Evolutionary conservation across 2,113 vertebrate species (phyloP).

Genomic region (Callopanchax toddi): DNA sequence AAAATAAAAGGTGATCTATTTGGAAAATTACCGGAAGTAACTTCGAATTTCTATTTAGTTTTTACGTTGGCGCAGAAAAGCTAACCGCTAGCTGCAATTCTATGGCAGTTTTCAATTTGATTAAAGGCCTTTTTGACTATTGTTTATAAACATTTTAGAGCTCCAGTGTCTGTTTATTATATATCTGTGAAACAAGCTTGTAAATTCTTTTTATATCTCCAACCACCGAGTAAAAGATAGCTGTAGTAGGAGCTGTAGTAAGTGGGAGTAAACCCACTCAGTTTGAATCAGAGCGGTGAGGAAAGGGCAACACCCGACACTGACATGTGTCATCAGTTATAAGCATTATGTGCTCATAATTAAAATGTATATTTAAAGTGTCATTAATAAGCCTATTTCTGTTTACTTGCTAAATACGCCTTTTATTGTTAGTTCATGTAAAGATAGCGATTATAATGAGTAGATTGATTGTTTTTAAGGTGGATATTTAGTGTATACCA

Average conservation of each 20-base stretch:
- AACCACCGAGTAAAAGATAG: background rate
- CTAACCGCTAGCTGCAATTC: constrained; percentile 14
- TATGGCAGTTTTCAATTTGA: background rate
- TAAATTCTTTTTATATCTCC: background rate
- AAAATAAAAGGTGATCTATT: too few species aligned
- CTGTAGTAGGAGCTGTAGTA: background rate
- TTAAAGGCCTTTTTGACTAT: background rate
- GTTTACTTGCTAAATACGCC: too few species aligned
- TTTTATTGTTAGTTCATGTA: too few species aligned
- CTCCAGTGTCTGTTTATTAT: rapidly evolving
- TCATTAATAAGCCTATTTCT: too few species aligned
- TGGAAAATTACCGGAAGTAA: constrained; percentile 10
- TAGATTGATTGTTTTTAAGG: too few species aligned
- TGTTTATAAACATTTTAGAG: background rate
- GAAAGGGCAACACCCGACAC: too few species aligned
- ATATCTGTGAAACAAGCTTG: rapidly evolving
- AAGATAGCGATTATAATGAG: too few species aligned
- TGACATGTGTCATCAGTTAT: too few species aligned
- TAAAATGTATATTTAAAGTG: too few species aligned
- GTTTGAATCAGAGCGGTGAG: background rate
- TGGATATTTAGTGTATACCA: too few species aligned
- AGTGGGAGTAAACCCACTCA: background rate
- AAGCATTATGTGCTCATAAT: too few species aligned
- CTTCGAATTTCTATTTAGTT: rapidly evolving
- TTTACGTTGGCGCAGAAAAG: constrained; percentile 27